Evolutionary conservation across 1,140 invertebrate genomes (phyloP).

Genomic region (Portunus trituberculatus): DNA sequence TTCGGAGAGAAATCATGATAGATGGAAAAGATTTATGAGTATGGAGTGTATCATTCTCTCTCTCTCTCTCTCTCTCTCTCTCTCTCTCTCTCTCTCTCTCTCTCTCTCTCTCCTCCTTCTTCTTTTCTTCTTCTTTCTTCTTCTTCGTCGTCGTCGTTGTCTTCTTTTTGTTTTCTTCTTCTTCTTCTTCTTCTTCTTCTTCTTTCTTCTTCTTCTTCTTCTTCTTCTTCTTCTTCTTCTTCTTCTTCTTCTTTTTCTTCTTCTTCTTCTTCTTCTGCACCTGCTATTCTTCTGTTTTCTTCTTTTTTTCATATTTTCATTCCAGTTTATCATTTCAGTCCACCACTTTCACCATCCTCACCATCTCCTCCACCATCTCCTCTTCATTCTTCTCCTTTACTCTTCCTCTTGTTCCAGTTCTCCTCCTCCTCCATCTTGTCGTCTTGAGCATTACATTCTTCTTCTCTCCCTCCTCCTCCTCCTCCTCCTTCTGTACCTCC

Average conservation of each 20-base stretch:
- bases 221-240: conserved; percentile 20
- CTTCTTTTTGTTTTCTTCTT: too few relatives aligned
- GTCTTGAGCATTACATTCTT: neutral
- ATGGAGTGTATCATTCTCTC: too few relatives aligned
- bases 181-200: too few relatives aligned
- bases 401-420: neutral
- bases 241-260: neutral
- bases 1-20: too few relatives aligned
- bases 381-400: neutral
- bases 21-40: too few relatives aligned
- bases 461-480: neutral
- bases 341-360: neutral
- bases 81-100: too few relatives aligned
- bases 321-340: neutral
- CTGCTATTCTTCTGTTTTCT: neutral
- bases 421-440: neutral
- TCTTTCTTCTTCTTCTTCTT: neutral
- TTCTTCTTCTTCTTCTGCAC: neutral
- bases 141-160: too few relatives aligned
- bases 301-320: neutral
- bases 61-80: too few relatives aligned
- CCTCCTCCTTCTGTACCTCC: neutral
- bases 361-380: neutral
- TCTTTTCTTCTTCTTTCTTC: too few relatives aligned
- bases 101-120: too few relatives aligned